phyloP scores from a whole-genome alignment of 2,113 vertebrate genomes.

The Motacilla alba region DNA sequence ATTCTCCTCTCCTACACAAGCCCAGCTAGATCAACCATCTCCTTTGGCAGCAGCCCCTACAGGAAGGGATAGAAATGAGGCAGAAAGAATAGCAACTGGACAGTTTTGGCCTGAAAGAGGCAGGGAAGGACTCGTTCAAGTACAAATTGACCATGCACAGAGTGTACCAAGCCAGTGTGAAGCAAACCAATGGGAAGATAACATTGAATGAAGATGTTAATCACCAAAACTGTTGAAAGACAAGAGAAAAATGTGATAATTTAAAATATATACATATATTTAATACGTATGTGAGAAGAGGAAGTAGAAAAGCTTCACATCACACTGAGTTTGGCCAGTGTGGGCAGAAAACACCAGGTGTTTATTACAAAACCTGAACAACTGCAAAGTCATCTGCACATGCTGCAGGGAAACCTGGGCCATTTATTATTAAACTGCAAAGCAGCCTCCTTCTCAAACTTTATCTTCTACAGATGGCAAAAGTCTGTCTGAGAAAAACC shows the following conservation, averaged over 20 bases:
- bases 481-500: neutral
- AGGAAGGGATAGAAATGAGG: neutral
- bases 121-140: neutral
- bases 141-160: neutral
- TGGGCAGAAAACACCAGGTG: neutral
- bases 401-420: neutral
- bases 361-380: neutral
- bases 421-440: neutral
- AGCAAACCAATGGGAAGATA: neutral
- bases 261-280: neutral
- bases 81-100: neutral
- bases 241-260: neutral
- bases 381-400: neutral
- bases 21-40: neutral
- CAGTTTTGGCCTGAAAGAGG: neutral
- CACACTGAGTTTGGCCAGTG: accelerated
- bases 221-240: neutral
- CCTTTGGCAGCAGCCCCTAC: neutral
- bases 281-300: neutral
- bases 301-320: neutral
- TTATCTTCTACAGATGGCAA: accelerated
- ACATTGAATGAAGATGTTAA: neutral
- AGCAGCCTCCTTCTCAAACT: neutral
- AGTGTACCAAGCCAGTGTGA: neutral
- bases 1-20: neutral